These are phyloP conservation scores for Parazoanthus atlanticus DNA, from an alignment of 92 coral and sea anemone species.

Conservation along the genomic window DNA sequence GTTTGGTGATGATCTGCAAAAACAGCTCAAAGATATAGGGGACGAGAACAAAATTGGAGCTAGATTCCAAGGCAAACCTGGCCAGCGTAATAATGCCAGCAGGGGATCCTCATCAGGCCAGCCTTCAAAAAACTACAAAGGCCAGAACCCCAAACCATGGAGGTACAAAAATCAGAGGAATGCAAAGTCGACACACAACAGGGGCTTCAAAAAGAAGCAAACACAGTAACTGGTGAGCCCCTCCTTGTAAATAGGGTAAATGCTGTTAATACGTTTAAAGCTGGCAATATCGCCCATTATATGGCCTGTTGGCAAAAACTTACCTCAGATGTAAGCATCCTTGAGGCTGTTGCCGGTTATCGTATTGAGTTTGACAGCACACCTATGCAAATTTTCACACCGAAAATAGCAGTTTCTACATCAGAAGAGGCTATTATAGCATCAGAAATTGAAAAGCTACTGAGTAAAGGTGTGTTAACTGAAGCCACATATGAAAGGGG, in stretches of 20 bases:
- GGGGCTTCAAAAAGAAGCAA: not conserved
- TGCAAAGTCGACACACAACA: not conserved
- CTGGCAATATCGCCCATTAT: not conserved
- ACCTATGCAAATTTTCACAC: not conserved
- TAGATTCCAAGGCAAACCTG: no score
- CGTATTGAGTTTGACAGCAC: not conserved
- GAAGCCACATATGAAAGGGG: not conserved
- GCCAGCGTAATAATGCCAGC: no score
- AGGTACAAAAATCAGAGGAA: conserved; percentile 10
- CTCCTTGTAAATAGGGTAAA: not conserved
- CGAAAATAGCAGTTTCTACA: not conserved
- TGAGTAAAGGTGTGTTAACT: not conserved
- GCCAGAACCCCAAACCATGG: conserved; percentile 57
- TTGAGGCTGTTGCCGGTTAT: not conserved
- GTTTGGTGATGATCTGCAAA: conserved; percentile 72
- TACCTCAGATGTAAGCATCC: not conserved
- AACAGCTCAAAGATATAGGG: conserved; percentile 66
- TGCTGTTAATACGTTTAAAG: no score
- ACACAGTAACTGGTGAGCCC: not conserved
- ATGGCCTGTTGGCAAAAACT: no score
- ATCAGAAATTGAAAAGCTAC: not conserved
- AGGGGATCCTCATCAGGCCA: conserved; percentile 43
- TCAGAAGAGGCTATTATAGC: not conserved
- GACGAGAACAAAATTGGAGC: conserved; percentile 63
- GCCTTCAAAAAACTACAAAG: no score